Percentiles rank a stretch among this genome's conserved stretches.
Evolutionary conservation across 1,140 invertebrate genomes (phyloP).

Genomic region (Pectinophora gossypiella): DNA sequence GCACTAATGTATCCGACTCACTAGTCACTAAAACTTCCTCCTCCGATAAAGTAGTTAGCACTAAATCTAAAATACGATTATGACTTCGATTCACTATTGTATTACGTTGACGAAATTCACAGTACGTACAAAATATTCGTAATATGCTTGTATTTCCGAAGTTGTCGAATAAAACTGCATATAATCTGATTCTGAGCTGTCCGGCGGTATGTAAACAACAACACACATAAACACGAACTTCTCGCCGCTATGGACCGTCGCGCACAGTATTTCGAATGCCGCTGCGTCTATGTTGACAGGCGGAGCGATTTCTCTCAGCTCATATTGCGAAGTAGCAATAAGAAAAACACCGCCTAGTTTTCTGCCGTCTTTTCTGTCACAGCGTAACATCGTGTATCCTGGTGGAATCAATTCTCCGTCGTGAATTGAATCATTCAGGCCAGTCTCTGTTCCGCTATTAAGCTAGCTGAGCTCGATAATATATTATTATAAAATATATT

Average conservation of each 20-base stretch:
- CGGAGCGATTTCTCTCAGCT: background rate
- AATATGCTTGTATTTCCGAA: background rate
- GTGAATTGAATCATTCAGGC: background rate
- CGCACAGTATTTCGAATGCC: background rate
- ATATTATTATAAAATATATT: background rate
- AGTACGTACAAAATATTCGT: background rate
- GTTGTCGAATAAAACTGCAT: background rate
- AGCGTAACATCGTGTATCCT: background rate
- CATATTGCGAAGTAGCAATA: background rate
- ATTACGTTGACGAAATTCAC: background rate
- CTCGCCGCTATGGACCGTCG: background rate
- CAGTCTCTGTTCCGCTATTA: background rate
- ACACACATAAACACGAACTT: background rate
- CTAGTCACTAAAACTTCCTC: background rate
- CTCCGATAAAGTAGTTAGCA: background rate
- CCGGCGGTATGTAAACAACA: conserved; percentile 1
- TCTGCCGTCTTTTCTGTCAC: background rate
- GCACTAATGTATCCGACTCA: background rate
- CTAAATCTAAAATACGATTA: background rate
- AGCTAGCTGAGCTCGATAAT: background rate
- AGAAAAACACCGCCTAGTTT: conserved; percentile 1
- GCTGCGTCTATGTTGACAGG: background rate
- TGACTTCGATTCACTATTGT: background rate
- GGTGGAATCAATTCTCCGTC: background rate
- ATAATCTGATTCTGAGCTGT: background rate